These are phyloP conservation scores for Ploceus nigricollis DNA, from an alignment of 2,113 vertebrate species.

Conservation along the genomic window DNA sequence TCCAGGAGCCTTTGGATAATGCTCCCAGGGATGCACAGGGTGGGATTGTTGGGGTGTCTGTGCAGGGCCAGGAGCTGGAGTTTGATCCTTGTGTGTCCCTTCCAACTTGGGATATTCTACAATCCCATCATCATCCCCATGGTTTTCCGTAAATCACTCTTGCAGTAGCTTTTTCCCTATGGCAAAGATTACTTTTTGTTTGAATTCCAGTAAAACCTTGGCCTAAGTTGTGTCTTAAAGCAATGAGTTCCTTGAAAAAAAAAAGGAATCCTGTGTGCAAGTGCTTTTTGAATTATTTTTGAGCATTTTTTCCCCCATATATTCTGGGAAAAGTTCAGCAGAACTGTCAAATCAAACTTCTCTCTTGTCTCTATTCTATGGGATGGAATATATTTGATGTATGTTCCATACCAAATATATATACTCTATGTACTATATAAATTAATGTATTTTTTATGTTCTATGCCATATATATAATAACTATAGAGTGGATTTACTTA, in stretches of 20 bases:
- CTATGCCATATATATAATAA: neutral
- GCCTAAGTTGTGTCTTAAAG: neutral
- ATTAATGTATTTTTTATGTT: neutral
- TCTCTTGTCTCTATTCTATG: neutral
- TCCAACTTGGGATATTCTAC: neutral
- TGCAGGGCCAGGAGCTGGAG: neutral
- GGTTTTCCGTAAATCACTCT: neutral
- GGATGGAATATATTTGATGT: neutral
- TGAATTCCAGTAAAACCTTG: neutral
- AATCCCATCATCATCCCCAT: fast-evolving
- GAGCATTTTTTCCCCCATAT: neutral
- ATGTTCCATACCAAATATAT: neutral
- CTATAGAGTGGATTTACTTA: neutral
- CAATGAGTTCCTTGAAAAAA: neutral
- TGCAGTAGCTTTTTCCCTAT: fast-evolving
- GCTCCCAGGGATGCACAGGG: neutral
- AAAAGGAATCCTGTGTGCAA: neutral
- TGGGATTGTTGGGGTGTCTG: neutral
- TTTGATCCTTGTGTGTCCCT: neutral
- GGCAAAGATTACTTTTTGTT: neutral
- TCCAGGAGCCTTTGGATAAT: fast-evolving
- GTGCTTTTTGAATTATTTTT: neutral
- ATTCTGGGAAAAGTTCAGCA: neutral
- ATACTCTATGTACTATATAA: neutral
- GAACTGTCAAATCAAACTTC: fast-evolving